These are phyloP conservation scores for Chloroceryle amazona DNA, from an alignment of 2,797 vertebrate species.

Conservation along the genomic window DNA sequence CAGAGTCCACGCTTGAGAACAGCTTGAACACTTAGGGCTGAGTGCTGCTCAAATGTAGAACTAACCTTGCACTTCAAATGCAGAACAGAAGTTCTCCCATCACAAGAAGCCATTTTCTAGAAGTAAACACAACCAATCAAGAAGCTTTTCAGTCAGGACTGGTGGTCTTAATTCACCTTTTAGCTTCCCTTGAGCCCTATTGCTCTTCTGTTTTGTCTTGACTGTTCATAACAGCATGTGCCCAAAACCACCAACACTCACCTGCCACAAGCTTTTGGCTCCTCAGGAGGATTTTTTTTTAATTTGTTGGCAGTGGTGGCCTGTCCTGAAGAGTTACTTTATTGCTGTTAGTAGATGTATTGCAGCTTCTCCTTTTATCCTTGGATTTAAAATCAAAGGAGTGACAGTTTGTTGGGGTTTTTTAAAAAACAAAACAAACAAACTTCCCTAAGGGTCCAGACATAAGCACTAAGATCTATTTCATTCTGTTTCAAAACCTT, in stretches of 20 bases:
- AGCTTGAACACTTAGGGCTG: background rate
- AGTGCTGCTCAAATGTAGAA: background rate
- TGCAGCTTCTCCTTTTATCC: conserved; percentile 33
- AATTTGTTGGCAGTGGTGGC: background rate
- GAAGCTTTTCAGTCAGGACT: background rate
- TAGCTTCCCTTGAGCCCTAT: background rate
- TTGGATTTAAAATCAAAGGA: background rate
- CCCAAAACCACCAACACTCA: background rate
- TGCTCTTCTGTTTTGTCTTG: conserved; percentile 8
- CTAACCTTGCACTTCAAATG: background rate
- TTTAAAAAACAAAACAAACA: background rate
- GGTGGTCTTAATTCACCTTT: background rate
- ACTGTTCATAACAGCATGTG: background rate
- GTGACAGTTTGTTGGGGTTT: background rate
- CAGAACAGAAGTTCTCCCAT: background rate
- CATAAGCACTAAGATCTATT: conserved; percentile 18
- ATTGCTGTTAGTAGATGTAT: background rate
- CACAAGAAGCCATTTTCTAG: background rate
- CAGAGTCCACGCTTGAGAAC: background rate
- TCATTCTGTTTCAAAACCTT: conserved; percentile 37
- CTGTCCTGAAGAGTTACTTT: background rate
- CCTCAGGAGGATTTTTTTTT: conserved; percentile 36
- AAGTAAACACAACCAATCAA: background rate
- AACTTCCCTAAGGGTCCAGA: background rate
- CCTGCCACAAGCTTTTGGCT: background rate